phyloP scores from a whole-genome alignment of 92 coral and sea anemone genomes.

The Zoanthus gigantus region DNA sequence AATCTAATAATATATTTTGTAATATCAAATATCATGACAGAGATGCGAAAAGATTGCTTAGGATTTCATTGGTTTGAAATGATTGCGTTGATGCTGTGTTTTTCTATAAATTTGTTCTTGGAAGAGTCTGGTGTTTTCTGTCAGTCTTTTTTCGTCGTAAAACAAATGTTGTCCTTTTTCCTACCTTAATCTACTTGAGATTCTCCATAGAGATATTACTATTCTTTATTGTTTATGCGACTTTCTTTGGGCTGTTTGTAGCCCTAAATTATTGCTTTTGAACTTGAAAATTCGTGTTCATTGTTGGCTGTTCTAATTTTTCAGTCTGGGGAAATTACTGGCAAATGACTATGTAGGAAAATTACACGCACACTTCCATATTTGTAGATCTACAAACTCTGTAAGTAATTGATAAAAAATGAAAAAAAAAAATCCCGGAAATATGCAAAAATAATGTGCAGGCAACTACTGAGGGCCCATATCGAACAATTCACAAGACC shows the following conservation, averaged over 20 bases:
- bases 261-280: no score
- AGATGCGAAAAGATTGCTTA: constrained; percentile 4
- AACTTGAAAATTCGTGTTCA: no score
- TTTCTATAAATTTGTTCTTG: constrained; percentile 2
- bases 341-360: no score
- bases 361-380: no score
- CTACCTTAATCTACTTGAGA: constrained; percentile 24
- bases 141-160: constrained; percentile 20
- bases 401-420: no score
- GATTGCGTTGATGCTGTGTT: constrained; percentile 44
- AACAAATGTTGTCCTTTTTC: constrained; percentile 21
- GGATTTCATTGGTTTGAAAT: constrained; percentile 1
- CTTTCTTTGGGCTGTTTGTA: constrained; percentile 33
- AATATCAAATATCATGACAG: neutral
- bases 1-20: no score
- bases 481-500: no score
- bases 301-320: no score
- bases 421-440: no score
- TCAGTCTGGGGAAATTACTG: no score
- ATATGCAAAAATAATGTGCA: no score
- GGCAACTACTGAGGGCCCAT: neutral
- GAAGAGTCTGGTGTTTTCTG: neutral
- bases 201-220: constrained; percentile 14
- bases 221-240: constrained; percentile 30
- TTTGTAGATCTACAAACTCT: no score